These are phyloP conservation scores for Paratilapia polleni DNA, from an alignment of 2,113 vertebrate species.

Conservation along the genomic window DNA sequence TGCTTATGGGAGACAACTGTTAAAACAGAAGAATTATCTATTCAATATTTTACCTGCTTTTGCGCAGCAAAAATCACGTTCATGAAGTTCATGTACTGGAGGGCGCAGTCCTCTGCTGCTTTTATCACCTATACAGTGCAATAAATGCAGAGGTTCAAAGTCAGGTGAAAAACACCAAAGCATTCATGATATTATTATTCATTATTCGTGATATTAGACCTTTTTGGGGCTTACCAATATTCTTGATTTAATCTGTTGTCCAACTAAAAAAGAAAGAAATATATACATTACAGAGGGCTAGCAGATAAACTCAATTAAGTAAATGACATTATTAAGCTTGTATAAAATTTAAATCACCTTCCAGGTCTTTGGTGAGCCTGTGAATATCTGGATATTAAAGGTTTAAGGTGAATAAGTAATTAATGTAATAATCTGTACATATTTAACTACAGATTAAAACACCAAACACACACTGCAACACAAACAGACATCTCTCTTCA, in stretches of 20 bases:
- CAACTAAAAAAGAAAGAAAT: conserved; percentile 74
- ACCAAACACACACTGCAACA: neutral
- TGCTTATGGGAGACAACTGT: neutral
- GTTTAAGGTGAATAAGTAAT: conserved; percentile 65
- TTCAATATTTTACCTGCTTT: conserved; percentile 85
- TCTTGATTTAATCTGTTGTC: conserved; percentile 93
- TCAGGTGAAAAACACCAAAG: neutral
- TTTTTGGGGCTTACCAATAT: conserved; percentile 87
- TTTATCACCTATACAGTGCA: conserved; percentile 88
- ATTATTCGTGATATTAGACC: neutral
- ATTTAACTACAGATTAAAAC: neutral
- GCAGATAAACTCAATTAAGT: neutral
- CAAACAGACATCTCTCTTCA: neutral
- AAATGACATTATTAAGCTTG: neutral
- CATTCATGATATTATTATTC: neutral
- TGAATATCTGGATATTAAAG: conserved; percentile 85
- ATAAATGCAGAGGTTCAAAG: conserved; percentile 3
- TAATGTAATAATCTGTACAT: neutral
- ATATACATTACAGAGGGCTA: neutral
- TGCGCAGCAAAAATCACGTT: conserved; percentile 97
- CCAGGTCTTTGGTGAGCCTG: conserved; percentile 87
- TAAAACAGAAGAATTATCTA: neutral
- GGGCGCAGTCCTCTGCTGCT: conserved; percentile 92
- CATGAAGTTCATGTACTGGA: conserved; percentile 99
- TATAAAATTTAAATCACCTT: conserved; percentile 79